Conservation (phyloP, 2,113 vertebrate species). For the Nestor notabilis region DNA sequence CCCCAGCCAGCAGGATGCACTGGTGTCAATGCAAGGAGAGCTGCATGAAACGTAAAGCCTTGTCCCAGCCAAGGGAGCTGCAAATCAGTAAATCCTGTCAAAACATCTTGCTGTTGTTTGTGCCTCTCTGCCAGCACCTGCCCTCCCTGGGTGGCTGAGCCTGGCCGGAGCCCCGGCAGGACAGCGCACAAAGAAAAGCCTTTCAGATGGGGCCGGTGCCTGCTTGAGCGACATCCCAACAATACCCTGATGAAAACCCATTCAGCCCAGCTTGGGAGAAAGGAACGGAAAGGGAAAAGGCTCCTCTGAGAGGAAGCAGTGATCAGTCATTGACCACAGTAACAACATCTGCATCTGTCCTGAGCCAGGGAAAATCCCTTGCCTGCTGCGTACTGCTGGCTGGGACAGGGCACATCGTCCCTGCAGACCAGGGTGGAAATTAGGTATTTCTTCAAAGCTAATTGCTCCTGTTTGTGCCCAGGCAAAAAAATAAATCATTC, state of each 20-base stretch:
- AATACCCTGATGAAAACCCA: not conserved
- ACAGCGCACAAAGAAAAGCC: constrained; percentile 21
- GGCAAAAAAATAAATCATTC: not conserved
- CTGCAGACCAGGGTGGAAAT: not conserved
- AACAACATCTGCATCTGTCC: constrained; percentile 35
- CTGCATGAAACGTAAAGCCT: not conserved
- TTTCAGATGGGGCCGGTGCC: not conserved
- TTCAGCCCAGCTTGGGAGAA: not conserved
- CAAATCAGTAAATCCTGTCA: not conserved
- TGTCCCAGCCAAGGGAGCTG: not conserved
- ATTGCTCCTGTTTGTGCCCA: not conserved
- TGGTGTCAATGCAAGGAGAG: accelerated
- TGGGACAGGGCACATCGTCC: not conserved
- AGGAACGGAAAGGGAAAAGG: constrained; percentile 20
- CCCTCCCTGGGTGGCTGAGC: constrained; percentile 49
- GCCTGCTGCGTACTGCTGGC: not conserved
- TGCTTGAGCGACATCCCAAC: not conserved
- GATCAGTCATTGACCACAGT: not conserved
- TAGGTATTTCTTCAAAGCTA: not conserved
- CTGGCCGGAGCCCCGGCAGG: constrained; percentile 8
- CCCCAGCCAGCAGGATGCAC: accelerated
- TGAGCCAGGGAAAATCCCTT: not conserved
- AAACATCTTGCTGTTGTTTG: constrained; percentile 23
- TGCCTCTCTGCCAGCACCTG: constrained; percentile 5
- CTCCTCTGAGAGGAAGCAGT: not conserved